phyloP scores from a whole-genome alignment of 2,113 vertebrate species.

The Alectura lathami region DNA sequence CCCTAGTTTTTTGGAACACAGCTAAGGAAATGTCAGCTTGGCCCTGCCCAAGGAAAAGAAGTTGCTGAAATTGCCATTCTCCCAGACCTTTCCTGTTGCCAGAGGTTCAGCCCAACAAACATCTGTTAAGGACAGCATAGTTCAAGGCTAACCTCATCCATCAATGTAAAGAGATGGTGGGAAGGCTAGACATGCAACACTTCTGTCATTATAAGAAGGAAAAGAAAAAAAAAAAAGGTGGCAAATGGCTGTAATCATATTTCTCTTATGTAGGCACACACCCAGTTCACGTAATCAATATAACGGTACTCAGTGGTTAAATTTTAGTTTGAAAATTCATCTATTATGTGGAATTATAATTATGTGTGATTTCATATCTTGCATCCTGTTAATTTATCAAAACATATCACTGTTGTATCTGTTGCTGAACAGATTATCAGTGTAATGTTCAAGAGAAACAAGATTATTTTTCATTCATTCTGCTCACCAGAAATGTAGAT shows the following conservation, averaged over 20 bases:
- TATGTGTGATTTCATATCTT: neutral
- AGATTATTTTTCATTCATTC: neutral
- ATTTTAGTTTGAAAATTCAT: neutral
- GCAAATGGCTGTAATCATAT: neutral
- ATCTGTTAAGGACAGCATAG: neutral
- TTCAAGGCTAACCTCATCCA: constrained; percentile 31
- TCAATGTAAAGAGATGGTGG: neutral
- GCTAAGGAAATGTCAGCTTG: constrained; percentile 14
- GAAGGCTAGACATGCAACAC: neutral
- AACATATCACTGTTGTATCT: neutral
- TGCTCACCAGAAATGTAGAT: neutral
- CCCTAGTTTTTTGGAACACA: neutral
- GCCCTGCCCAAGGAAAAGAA: constrained; percentile 34
- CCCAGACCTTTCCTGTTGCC: constrained; percentile 1
- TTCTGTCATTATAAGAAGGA: neutral
- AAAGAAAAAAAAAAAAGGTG: neutral
- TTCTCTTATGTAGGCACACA: neutral
- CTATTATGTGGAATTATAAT: neutral
- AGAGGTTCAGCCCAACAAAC: constrained; percentile 5
- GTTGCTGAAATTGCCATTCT: constrained; percentile 46
- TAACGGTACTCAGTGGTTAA: neutral
- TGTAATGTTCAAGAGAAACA: neutral
- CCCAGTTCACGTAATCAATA: accelerated
- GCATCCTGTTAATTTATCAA: neutral
- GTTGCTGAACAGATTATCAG: neutral